phyloP scores from a whole-genome alignment of 37 sponge, comb jelly and placozoan species.

The Mnemiopsis leidyi region DNA sequence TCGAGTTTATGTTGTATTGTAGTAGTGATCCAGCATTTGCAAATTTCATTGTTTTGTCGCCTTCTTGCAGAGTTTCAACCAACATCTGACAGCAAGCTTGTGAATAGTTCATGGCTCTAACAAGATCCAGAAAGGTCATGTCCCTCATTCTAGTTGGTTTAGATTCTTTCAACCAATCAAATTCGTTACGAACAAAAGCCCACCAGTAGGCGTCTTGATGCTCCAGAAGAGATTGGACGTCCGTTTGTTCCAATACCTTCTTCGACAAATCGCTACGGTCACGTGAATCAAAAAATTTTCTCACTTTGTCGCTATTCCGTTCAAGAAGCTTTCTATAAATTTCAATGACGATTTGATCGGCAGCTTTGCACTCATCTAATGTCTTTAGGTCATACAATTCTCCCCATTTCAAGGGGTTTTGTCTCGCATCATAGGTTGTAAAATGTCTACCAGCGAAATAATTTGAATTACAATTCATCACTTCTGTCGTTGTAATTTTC shows the following conservation, averaged over 20 bases:
- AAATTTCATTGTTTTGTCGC: background rate
- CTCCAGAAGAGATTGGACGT: background rate
- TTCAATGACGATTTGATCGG: background rate
- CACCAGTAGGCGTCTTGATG: background rate
- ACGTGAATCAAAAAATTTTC: background rate
- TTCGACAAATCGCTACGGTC: background rate
- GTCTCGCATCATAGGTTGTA: background rate
- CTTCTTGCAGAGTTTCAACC: background rate
- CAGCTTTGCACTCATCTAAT: background rate
- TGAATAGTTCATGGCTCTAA: background rate
- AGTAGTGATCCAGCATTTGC: background rate
- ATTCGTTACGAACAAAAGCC: background rate
- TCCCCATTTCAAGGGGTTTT: background rate
- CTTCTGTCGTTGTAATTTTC: background rate
- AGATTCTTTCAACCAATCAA: background rate
- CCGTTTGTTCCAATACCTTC: background rate
- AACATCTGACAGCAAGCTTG: background rate
- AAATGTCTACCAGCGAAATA: background rate
- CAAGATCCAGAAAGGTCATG: background rate
- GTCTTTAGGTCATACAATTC: background rate
- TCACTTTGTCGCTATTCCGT: background rate
- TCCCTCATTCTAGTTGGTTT: background rate
- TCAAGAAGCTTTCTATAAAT: background rate
- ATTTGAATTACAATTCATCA: background rate
- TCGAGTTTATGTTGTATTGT: background rate